Conservation (phyloP, 2,797 vertebrate genomes). For the Microtus obscurus region DNA sequence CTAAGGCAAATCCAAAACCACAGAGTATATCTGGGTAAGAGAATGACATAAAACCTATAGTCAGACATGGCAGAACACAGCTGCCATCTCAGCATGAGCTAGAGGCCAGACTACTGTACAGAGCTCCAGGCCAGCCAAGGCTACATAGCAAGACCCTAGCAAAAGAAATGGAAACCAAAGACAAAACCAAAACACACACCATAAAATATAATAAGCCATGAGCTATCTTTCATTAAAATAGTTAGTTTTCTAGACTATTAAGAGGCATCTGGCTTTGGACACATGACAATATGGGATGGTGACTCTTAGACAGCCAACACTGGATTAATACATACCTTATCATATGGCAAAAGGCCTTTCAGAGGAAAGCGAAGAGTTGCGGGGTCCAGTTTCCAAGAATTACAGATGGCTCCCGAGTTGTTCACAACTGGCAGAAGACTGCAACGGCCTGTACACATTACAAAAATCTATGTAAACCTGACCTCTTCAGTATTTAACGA, state of each 20-base stretch:
- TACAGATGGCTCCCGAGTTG: constrained; percentile 99
- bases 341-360: constrained; percentile 96
- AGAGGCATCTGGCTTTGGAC: neutral
- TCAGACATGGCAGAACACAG: neutral
- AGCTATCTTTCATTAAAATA: neutral
- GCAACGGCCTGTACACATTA: constrained; percentile 92
- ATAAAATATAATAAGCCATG: neutral
- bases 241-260: constrained; percentile 20
- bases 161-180: neutral
- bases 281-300: neutral
- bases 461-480: constrained; percentile 70
- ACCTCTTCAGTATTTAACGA: constrained; percentile 27
- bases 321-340: constrained; percentile 91
- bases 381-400: constrained; percentile 99
- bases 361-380: constrained; percentile 96
- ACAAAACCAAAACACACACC: neutral
- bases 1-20: neutral
- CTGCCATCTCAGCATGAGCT: neutral
- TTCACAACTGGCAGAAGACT: constrained; percentile 98
- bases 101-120: neutral
- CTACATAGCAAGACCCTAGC: neutral
- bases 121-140: neutral
- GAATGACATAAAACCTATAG: neutral
- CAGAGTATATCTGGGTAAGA: neutral
- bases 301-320: neutral